phyloP scores from a whole-genome alignment of 2,797 vertebrate species.

The Rhincodon typus region DNA sequence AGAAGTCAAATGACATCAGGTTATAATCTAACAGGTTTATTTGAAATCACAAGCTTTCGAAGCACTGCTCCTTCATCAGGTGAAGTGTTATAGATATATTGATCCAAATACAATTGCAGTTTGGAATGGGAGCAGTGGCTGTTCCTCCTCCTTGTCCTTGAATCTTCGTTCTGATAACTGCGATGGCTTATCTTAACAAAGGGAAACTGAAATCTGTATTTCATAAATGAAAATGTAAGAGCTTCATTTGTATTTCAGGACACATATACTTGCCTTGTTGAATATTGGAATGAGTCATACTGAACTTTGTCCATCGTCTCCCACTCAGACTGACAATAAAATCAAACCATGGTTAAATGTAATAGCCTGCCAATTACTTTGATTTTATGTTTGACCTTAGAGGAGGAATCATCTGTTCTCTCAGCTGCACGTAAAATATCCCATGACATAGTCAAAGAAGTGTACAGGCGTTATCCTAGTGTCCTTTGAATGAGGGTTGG shows the following conservation, averaged over 20 bases:
- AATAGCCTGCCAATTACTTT: not conserved
- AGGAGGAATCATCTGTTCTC: not conserved
- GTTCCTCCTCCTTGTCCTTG: not conserved
- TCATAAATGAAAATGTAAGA: not conserved
- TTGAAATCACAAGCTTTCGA: too few species aligned
- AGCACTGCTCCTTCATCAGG: too few species aligned
- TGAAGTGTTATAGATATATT: not conserved
- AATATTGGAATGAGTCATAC: constrained; percentile 9
- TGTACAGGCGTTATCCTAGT: not conserved
- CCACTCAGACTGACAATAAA: constrained; percentile 17
- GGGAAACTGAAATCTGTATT: not conserved
- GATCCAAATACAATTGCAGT: not conserved
- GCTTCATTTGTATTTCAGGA: not conserved
- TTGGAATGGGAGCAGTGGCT: not conserved
- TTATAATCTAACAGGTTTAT: too few species aligned
- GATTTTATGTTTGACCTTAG: constrained; percentile 10
- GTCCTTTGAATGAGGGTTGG: not conserved
- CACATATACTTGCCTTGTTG: not conserved
- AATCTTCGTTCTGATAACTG: not conserved
- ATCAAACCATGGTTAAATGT: not conserved
- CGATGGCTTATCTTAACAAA: not conserved
- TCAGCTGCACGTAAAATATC: not conserved
- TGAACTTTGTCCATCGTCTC: not conserved
- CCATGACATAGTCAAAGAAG: not conserved
- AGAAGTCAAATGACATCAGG: too few species aligned